Evolutionary conservation across 2,113 vertebrate genomes (phyloP).

Genomic region (Chaetodon auriga): DNA sequence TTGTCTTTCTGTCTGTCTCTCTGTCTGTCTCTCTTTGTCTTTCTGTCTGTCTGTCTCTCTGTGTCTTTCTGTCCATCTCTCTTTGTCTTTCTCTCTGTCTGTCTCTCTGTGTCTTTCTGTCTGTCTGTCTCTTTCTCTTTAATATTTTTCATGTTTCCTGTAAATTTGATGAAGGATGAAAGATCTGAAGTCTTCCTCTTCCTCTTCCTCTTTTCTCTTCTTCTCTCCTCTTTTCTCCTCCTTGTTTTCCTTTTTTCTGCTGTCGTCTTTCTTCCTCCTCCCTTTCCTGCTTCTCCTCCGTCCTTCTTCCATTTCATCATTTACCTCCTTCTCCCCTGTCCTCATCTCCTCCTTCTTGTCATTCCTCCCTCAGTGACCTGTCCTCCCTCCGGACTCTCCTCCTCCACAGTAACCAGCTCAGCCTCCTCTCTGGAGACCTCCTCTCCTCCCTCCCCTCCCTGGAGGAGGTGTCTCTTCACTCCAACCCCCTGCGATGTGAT

Average conservation of each 20-base stretch:
- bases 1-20: not conserved
- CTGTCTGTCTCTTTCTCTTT: too few species aligned
- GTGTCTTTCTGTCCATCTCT: too few species aligned
- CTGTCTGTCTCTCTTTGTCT: not conserved
- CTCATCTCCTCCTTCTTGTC: not conserved
- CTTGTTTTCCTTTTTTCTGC: accelerated
- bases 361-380: slow-evolving; percentile 65
- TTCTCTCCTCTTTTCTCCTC: not conserved
- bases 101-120: too few species aligned
- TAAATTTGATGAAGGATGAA: not conserved
- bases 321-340: not conserved
- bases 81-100: too few species aligned
- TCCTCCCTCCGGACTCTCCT: slow-evolving; percentile 83
- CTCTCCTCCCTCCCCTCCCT: slow-evolving; percentile 79
- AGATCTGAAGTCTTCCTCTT: not conserved
- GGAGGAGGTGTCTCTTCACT: slow-evolving; percentile 83
- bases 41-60: too few species aligned
- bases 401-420: slow-evolving; percentile 83
- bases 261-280: not conserved
- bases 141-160: too few species aligned
- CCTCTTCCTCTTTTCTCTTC: not conserved
- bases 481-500: slow-evolving; percentile 87
- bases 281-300: too few species aligned
- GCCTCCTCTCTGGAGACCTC: slow-evolving; percentile 77
- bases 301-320: too few species aligned